phyloP scores from a whole-genome alignment of 2,888 invertebrate species.

The Cybosia mesomella region DNA sequence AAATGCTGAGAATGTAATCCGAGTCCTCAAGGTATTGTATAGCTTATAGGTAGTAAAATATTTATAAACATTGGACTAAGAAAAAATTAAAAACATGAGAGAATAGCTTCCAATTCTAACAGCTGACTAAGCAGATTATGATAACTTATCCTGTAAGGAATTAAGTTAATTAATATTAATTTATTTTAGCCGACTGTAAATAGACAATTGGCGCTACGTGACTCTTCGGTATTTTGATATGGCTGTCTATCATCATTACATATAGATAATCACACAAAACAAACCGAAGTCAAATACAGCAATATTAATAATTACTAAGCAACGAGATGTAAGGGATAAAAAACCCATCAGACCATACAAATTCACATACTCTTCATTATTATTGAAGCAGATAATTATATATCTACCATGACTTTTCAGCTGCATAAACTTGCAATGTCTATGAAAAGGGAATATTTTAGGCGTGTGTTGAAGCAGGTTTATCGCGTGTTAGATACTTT shows the following conservation, averaged over 20 bases:
- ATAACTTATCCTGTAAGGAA: neutral
- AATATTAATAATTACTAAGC: neutral
- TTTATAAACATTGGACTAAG: neutral
- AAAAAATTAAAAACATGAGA: conserved; percentile 3
- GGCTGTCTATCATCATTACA: conserved; percentile 60
- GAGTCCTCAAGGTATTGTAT: conserved; percentile 17
- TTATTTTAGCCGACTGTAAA: conserved; percentile 30
- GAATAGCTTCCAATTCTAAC: conserved; percentile 17
- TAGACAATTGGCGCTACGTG: conserved; percentile 64
- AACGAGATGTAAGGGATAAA: neutral
- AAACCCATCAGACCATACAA: conserved; percentile 12
- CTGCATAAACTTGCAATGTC: conserved; percentile 33
- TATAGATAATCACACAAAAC: conserved; percentile 38
- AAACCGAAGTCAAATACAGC: conserved; percentile 6
- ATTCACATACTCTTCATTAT: conserved; percentile 24
- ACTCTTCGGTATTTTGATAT: conserved; percentile 62
- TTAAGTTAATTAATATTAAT: neutral
- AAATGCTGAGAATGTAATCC: conserved; percentile 31
- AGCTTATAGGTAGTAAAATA: neutral
- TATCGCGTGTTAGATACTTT: conserved; percentile 15
- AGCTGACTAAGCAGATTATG: conserved; percentile 30
- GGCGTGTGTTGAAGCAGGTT: neutral
- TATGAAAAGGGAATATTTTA: conserved; percentile 14
- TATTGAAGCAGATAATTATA: conserved; percentile 30
- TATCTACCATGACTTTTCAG: conserved; percentile 33